Evolutionary conservation across 2,113 vertebrate species (phyloP).

Genomic region (Daubentonia madagascariensis): DNA sequence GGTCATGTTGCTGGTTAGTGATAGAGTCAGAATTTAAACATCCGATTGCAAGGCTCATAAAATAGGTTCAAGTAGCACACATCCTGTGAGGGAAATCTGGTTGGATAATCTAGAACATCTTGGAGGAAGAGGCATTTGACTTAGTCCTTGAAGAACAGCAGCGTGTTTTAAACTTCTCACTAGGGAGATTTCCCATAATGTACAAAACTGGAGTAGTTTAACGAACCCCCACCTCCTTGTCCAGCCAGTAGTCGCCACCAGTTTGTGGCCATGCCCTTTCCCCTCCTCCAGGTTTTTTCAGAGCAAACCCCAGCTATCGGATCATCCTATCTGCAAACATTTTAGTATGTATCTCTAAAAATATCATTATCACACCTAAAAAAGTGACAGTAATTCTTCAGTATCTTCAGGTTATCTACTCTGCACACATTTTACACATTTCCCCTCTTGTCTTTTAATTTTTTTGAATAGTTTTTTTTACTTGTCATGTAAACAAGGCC

Average conservation of each 20-base stretch:
- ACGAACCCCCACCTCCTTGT: not conserved
- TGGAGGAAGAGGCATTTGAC: not conserved
- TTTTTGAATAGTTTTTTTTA: not conserved
- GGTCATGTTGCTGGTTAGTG: not conserved
- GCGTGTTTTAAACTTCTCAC: not conserved
- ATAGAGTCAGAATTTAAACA: not conserved
- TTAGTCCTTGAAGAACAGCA: not conserved
- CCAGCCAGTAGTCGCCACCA: not conserved
- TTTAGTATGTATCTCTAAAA: not conserved
- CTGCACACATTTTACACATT: not conserved
- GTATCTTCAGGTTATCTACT: not conserved
- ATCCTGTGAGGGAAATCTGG: not conserved
- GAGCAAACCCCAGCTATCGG: not conserved
- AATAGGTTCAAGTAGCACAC: not conserved
- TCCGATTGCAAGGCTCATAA: not conserved
- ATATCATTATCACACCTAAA: not conserved
- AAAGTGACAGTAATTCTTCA: not conserved
- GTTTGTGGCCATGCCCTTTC: not conserved
- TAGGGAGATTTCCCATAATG: not conserved
- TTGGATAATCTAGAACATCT: not conserved
- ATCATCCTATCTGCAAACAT: not conserved
- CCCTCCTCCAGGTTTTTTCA: not conserved
- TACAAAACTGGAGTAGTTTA: not conserved
- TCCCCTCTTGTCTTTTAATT: not conserved
- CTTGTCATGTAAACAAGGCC: not conserved